Base-by-base conservation (phyloP, 92 coral and sea anemone species). In the Palythoa grandis region DNA sequence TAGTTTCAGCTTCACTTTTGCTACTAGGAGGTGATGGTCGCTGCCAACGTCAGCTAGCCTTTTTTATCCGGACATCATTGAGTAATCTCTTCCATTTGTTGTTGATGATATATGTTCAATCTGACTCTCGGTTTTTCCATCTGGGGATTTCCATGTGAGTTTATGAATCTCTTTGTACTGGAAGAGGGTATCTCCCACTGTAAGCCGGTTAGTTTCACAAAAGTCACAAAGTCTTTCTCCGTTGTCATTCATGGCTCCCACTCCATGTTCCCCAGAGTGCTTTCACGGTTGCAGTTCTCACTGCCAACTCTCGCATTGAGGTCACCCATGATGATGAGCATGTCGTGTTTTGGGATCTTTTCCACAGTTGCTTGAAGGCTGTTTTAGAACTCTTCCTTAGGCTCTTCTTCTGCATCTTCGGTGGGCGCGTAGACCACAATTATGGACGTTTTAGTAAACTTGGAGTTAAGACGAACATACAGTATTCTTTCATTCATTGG, bases 51-150 rank as follows among this genome's bases (percentile, higher is more conserved):
- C 58, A 52, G 88, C 88, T 57, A 38, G 57, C 58, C 88, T 29
- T 8, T 22, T 40, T 19, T 53, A 75, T 73, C 25, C 88, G 40
- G 58, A 85, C 73, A 85, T 85, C 83, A 61, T 74, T 74, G 79
- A 85, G 88, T 58, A 50, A 85, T 38, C 74, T 77, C 82, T 78
- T 86, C 83, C 66, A 75, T 47, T 38, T 76, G 76, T 50, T 76
- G 54, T 86, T 76, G 19, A 86, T 86, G 58, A 86, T 75, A 76
- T 75, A 52, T 75, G 82, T 61, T 85, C 83, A 43, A 85, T 74
- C 74, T 85, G 88, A 67, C 58, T 85, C 71, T 73, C 82, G 17
- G 88, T 57, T 85, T 29, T 29, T 29, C 2, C 2, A 8, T 53
- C 15, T 53, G 58, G 15, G 58, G 58, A 53, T 53, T 53, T 53